Base-by-base conservation (phyloP, 2,888 invertebrate species). In the Lacanobia wlatinum region DNA sequence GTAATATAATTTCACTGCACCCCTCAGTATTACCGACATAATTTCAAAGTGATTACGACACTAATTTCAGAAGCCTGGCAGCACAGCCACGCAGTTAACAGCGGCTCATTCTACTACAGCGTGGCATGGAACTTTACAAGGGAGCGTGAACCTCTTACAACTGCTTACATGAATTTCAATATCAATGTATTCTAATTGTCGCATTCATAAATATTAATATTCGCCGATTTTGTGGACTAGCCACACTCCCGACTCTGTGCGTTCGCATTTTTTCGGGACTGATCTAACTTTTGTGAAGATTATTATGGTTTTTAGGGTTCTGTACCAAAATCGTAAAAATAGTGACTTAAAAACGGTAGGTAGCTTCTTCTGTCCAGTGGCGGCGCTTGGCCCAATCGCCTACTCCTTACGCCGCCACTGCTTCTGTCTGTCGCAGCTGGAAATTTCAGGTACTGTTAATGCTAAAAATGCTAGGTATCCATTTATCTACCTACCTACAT, bases 21-120 rank as follows among this genome's bases (percentile, higher is more conserved):
- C 92, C 78, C 83, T 89, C 50, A 95, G 70, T 82, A 95, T 92
- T 2, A 94, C 90, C 18, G 95, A 92, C 95, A 95, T 95, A 70
- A 73, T 73, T 78, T 74, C 34, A 70, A 61, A 56, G 18, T 43
- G 61, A 55, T 65, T 70, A 62, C 9, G 38, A 43, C 38, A 73
- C 56, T 67, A 73, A 66, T 77, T 56, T 60, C 10, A 46, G 23
- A 56, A 63, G 18, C 28, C 40, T 9, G 56, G n/a, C 12, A 46
- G 16, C 56, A 64, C 70, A 40, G 34, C 16, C 65, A 18, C 28
- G 34, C 63, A 50, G 53, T 38, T 40, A 66, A 28, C 48, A 21
- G 48, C 53, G 48, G 9, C 28, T 40, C 63, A 61, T 66, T 43
- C 52, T 52, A 74, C 65, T 78, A 66, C 46, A 55, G 28, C 66